These are phyloP conservation scores for Drosophila malerkotliana DNA, from an alignment of 1,140 invertebrate genomes.

Conservation along the genomic window DNA sequence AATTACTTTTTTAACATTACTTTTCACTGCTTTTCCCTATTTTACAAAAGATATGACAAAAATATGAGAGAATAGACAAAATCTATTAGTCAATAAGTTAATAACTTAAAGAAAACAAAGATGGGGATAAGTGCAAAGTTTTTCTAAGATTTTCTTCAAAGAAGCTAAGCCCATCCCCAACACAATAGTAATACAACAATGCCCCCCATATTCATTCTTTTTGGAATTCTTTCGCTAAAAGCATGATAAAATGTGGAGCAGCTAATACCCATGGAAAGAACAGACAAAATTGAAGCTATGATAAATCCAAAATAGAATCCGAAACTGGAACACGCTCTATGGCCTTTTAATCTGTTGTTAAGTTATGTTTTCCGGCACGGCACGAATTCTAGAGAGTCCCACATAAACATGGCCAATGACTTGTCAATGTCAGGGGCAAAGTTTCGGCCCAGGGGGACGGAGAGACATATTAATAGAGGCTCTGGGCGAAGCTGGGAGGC, in stretches of 20 bases:
- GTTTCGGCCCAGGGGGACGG: neutral
- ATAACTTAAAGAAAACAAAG: too few species aligned
- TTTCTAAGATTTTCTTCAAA: too few species aligned
- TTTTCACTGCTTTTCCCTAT: too few species aligned
- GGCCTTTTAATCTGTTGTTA: conserved; percentile 42
- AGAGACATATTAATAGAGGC: conserved; percentile 60
- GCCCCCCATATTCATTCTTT: too few species aligned
- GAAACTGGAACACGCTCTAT: conserved; percentile 37
- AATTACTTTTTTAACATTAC: too few species aligned
- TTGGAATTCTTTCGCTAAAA: neutral
- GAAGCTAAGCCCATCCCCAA: too few species aligned
- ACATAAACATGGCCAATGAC: conserved; percentile 30
- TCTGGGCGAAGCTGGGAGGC: conserved; percentile 56
- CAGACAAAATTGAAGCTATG: too few species aligned
- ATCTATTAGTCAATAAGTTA: too few species aligned
- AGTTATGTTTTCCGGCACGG: conserved; percentile 34
- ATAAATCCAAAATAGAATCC: conserved; percentile 2
- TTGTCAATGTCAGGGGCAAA: conserved; percentile 35
- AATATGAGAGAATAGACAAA: too few species aligned
- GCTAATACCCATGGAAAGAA: neutral
- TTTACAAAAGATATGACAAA: too few species aligned
- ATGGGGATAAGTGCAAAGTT: too few species aligned
- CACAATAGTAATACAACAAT: too few species aligned
- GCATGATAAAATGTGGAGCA: neutral
- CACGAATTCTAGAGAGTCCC: conserved; percentile 16